Conservation (phyloP, 2,888 invertebrate species). For the Hanleya hanleyi region DNA sequence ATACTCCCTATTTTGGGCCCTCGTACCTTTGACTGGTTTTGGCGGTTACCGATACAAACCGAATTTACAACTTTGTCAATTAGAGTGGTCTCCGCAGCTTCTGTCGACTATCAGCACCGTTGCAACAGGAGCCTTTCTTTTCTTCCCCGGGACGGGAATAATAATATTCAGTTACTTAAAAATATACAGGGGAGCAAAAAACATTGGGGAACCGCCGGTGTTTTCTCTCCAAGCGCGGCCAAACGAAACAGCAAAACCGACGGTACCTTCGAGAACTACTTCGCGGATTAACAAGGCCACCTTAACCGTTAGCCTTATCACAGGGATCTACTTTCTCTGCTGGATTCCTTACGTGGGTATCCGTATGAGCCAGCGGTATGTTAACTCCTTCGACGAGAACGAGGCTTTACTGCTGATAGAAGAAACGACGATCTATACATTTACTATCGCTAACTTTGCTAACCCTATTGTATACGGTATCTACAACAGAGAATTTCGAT, state of each 20-base stretch:
- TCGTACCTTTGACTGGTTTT: neutral
- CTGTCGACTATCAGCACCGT: neutral
- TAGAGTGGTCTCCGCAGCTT: neutral
- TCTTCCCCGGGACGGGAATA: neutral
- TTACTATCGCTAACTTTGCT: neutral
- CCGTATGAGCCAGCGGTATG: neutral
- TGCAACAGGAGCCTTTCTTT: neutral
- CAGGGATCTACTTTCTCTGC: slow-evolving; percentile 2
- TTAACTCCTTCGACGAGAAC: neutral
- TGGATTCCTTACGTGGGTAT: neutral
- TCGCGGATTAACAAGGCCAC: neutral
- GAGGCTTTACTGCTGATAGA: neutral
- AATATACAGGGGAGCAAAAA: neutral
- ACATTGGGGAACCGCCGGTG: neutral
- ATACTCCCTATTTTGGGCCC: neutral
- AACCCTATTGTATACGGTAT: neutral
- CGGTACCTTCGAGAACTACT: neutral
- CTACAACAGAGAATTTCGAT: neutral
- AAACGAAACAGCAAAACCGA: no score
- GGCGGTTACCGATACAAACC: neutral
- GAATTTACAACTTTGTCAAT: neutral
- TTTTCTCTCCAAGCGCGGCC: neutral
- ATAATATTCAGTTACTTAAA: neutral
- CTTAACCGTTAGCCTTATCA: neutral
- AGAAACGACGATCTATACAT: neutral